phyloP scores from a whole-genome alignment of 2,113 vertebrate species.

The Loxodonta africana region DNA sequence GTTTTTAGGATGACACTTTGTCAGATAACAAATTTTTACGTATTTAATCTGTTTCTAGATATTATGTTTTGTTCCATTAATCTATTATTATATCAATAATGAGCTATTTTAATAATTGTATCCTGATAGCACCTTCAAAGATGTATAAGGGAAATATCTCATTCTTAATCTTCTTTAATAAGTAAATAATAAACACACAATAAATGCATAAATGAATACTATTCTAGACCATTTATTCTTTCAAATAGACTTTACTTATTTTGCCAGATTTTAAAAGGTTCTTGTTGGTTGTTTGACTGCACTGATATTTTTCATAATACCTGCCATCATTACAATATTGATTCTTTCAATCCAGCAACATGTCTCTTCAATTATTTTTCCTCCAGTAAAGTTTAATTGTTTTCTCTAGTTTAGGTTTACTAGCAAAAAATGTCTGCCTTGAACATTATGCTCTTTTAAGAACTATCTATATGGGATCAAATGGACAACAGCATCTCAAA shows the following conservation, averaged over 20 bases:
- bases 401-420: too few relatives aligned
- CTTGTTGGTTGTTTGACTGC: background rate
- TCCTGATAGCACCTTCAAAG: background rate
- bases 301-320: background rate
- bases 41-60: slow-evolving; percentile 1
- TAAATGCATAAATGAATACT: background rate
- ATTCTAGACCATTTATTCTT: background rate
- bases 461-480: too few relatives aligned
- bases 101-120: slow-evolving; percentile 31
- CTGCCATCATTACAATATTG: background rate
- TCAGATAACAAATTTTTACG: background rate
- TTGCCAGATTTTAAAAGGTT: slow-evolving; percentile 8
- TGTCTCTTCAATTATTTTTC: background rate
- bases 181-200: background rate
- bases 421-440: too few relatives aligned
- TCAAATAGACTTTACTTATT: background rate
- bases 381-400: background rate
- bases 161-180: slow-evolving; percentile 16
- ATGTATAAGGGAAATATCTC: background rate
- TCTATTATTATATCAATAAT: background rate
- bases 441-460: too few relatives aligned
- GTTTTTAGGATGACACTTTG: background rate
- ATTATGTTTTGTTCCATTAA: background rate
- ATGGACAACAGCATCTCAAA: too few relatives aligned
- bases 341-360: background rate